These are phyloP conservation scores for Danio choprae DNA, from an alignment of 2,797 vertebrate genomes.

Conservation along the genomic window DNA sequence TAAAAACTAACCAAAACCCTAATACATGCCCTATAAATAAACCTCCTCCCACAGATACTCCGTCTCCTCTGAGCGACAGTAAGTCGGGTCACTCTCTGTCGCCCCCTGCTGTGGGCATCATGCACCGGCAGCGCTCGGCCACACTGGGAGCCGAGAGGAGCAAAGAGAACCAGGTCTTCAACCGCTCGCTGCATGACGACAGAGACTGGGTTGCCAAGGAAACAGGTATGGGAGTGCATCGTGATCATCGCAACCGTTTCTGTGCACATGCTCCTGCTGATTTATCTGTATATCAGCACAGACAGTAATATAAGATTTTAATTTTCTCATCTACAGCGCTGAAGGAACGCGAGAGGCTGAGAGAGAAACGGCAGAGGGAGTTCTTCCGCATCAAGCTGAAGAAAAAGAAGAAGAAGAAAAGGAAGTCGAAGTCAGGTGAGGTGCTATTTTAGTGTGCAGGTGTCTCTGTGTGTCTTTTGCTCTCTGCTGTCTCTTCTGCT, in stretches of 20 bases:
- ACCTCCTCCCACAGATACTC: constrained; percentile 56
- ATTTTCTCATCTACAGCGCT: constrained; percentile 63
- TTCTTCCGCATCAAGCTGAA: constrained; percentile 88
- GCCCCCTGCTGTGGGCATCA: constrained; percentile 66
- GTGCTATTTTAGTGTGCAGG: constrained; percentile 54
- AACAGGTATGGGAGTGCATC: constrained; percentile 71
- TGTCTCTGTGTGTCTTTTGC: not conserved
- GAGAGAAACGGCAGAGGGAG: constrained; percentile 86
- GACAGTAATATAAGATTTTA: constrained; percentile 12
- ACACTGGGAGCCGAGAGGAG: constrained; percentile 71
- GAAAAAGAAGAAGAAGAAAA: constrained; percentile 93
- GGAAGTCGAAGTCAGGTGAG: constrained; percentile 86
- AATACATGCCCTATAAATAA: not conserved
- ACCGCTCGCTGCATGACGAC: constrained; percentile 70
- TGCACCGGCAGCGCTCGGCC: constrained; percentile 67
- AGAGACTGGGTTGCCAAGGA: constrained; percentile 64
- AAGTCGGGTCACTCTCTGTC: constrained; percentile 71
- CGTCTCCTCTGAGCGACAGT: constrained; percentile 64
- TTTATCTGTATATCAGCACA: constrained; percentile 15
- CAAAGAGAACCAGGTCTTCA: constrained; percentile 71
- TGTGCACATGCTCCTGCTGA: constrained; percentile 19
- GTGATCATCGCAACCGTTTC: constrained; percentile 37
- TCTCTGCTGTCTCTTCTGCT: constrained; percentile 16
- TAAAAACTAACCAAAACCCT: not conserved
- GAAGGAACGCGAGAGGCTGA: constrained; percentile 80